Percentiles rank a stretch among this genome's conserved stretches.
Conservation (phyloP, 2,888 invertebrate genomes). For the Amphipyra berbera region DNA sequence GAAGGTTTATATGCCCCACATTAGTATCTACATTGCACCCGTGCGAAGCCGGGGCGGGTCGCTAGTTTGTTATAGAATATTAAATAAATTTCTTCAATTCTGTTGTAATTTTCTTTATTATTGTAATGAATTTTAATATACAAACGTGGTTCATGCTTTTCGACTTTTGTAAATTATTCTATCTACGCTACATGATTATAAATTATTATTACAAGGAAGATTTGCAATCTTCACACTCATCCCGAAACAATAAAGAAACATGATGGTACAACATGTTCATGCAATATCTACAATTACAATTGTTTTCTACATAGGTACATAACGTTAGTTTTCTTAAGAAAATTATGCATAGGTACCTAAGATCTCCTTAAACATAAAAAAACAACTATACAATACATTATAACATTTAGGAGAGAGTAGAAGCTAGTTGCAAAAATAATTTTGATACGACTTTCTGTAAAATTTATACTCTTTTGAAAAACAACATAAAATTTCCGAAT, state of each 20-base stretch:
- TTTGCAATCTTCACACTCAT: conserved; percentile 5
- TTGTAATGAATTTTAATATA: conserved; percentile 25
- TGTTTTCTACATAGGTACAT: too few relatives aligned
- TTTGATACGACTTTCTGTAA: background rate
- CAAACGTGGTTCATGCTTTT: conserved; percentile 25
- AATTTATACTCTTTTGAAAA: too few relatives aligned
- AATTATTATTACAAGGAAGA: conserved; percentile 6
- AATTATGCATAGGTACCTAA: background rate
- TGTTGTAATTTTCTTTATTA: conserved; percentile 32
- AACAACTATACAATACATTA: too few relatives aligned
- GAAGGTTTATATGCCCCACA: too few relatives aligned
- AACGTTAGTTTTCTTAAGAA: background rate
- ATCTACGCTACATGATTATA: conserved; percentile 15
- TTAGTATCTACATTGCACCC: too few relatives aligned
- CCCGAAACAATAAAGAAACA: background rate
- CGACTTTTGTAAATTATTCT: conserved; percentile 19
- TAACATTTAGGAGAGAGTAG: conserved; percentile 1
- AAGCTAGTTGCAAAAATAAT: background rate
- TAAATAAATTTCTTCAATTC: conserved; percentile 12
- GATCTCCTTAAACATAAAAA: background rate
- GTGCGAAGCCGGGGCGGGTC: too few relatives aligned
- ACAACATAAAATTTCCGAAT: too few relatives aligned
- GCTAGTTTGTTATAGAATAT: background rate
- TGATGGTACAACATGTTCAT: background rate
- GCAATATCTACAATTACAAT: too few relatives aligned